Percentiles rank a stretch among this genome's conserved stretches.
Conservation (phyloP, 1,140 invertebrate genomes). For the Panagrolaimus sp. region DNA sequence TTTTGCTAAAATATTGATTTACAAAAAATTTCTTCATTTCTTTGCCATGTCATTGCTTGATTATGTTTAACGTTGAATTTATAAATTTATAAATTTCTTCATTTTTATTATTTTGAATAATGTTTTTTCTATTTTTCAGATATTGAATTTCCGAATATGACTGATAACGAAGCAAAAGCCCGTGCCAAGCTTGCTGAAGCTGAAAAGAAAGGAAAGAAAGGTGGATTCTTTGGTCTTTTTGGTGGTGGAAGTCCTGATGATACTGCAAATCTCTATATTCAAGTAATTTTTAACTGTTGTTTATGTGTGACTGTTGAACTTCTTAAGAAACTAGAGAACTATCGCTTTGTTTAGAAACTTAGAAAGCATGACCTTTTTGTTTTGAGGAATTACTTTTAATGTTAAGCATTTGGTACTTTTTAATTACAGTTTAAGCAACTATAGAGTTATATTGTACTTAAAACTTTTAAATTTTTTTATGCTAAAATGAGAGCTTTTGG, state of each 20-base stretch:
- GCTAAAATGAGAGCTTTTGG: constrained; percentile 13
- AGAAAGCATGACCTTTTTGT: too few relatives aligned
- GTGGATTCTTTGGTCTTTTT: constrained; percentile 49
- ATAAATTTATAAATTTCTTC: not conserved
- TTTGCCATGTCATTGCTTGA: too few relatives aligned
- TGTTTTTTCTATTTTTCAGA: not conserved
- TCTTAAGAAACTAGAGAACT: too few relatives aligned
- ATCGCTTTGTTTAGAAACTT: too few relatives aligned
- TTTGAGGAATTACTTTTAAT: too few relatives aligned
- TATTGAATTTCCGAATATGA: constrained; percentile 33
- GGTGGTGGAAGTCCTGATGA: constrained; percentile 30
- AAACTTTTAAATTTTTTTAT: too few relatives aligned
- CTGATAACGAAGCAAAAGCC: constrained; percentile 56
- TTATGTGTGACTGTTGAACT: not conserved
- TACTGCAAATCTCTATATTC: constrained; percentile 48
- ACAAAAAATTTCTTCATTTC: too few relatives aligned
- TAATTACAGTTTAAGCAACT: too few relatives aligned
- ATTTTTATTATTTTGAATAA: constrained; percentile 16
- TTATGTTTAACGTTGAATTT: too few relatives aligned
- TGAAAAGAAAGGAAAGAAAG: constrained; percentile 52
- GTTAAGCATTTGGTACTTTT: too few relatives aligned
- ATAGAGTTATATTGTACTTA: too few relatives aligned
- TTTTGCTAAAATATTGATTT: too few relatives aligned
- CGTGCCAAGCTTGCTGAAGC: constrained; percentile 49
- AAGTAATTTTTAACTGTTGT: constrained; percentile 39